Evolutionary conservation across 2,113 vertebrate genomes (phyloP).

Genomic region (Ciconia maguari): DNA sequence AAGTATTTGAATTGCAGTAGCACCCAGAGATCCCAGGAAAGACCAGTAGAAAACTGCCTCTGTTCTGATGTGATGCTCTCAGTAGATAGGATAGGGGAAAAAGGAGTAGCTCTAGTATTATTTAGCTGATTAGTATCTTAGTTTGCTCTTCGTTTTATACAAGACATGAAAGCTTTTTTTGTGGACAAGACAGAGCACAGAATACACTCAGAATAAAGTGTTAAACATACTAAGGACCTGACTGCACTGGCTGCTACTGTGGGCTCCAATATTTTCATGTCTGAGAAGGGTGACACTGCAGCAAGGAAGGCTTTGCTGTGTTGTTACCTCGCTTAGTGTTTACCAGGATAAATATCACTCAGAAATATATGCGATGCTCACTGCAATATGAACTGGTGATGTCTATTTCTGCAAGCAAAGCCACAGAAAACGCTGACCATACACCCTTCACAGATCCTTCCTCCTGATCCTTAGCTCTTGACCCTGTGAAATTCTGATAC

Average conservation of each 20-base stretch:
- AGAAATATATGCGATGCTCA: neutral
- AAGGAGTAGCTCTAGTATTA: neutral
- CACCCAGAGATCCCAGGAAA: neutral
- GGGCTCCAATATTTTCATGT: neutral
- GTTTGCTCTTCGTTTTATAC: neutral
- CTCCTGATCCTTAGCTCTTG: neutral
- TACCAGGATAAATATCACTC: neutral
- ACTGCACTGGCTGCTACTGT: neutral
- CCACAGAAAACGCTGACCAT: neutral
- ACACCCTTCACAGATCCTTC: neutral
- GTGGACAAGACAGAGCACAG: neutral
- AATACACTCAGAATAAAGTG: neutral
- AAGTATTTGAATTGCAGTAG: neutral
- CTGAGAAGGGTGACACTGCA: neutral
- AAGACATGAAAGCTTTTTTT: neutral
- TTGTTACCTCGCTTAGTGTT: neutral
- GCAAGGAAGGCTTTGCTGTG: fast-evolving
- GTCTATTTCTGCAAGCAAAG: neutral
- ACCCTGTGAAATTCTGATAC: neutral
- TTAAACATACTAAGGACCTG: neutral
- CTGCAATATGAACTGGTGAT: neutral
- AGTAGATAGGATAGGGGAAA: neutral
- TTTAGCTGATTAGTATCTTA: neutral
- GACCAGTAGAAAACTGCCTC: neutral
- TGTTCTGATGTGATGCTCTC: neutral